Percentiles rank a stretch among this genome's conserved stretches.
phyloP scores from a whole-genome alignment of 2,888 invertebrate species.

The Subacronicta megacephala region DNA sequence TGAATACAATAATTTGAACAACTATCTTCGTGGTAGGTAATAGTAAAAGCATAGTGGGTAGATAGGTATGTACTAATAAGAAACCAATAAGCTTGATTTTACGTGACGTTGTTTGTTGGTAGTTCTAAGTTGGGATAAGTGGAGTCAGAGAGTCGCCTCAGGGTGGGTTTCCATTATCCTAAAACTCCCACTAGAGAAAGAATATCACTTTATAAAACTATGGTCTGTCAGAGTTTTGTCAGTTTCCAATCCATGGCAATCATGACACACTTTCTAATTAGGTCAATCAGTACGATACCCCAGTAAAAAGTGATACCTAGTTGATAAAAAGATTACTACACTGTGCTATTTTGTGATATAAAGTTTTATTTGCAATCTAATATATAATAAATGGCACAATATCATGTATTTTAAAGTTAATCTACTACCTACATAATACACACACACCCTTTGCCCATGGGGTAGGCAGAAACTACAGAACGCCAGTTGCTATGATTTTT shows the following conservation, averaged over 20 bases:
- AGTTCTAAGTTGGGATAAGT: no score
- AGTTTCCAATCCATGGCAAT: neutral
- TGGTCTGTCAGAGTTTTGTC: conserved; percentile 8
- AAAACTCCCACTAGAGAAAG: conserved; percentile 9
- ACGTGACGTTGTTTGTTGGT: conserved; percentile 6
- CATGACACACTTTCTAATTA: conserved; percentile 5
- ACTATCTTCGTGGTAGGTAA: neutral
- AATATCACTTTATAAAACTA: conserved; percentile 26
- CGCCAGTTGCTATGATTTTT: no score
- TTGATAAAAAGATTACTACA: conserved; percentile 1
- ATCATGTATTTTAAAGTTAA: no score
- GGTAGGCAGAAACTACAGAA: no score
- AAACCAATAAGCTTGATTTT: conserved; percentile 6
- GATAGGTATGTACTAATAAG: conserved; percentile 3
- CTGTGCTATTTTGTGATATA: neutral
- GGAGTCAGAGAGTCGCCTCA: no score
- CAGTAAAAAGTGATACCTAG: neutral
- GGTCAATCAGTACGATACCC: conserved; percentile 2
- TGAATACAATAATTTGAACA: neutral
- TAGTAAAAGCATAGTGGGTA: no score
- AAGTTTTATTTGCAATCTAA: no score
- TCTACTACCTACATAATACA: no score
- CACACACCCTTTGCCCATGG: no score
- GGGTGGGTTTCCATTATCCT: no score
- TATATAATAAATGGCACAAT: no score